A percentile compares a stretch with the other conserved stretches of the same genome.
These are phyloP conservation scores for Augiades crinisus DNA, from an alignment of 2,888 invertebrate genomes.

Conservation along the genomic window DNA sequence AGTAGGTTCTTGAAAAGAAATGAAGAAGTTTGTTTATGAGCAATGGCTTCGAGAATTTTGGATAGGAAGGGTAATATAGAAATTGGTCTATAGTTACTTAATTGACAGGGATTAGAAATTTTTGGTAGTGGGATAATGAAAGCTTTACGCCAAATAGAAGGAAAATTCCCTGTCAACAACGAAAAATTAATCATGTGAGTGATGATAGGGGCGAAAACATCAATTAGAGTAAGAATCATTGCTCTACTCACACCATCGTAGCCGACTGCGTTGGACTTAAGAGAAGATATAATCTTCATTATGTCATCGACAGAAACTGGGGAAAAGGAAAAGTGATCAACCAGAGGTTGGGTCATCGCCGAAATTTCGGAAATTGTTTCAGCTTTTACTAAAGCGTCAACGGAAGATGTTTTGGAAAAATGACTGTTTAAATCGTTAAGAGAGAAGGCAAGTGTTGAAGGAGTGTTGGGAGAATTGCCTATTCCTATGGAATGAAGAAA, in stretches of 20 bases:
- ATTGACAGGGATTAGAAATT: background rate
- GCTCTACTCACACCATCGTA: background rate
- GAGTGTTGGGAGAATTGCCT: background rate
- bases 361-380: background rate
- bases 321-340: background rate
- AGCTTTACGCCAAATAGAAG: constrained; percentile 6
- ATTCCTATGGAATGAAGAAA: background rate
- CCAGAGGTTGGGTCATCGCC: background rate
- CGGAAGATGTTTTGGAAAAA: background rate
- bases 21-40: background rate
- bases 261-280: background rate
- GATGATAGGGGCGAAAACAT: constrained; percentile 2
- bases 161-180: background rate
- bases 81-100: too few species aligned
- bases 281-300: background rate
- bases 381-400: background rate
- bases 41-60: constrained; percentile 16
- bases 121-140: too few species aligned
- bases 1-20: constrained; percentile 2
- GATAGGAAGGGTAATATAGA: constrained; percentile 15
- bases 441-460: background rate
- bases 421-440: background rate
- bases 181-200: too few species aligned
- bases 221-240: background rate
- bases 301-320: background rate